phyloP scores from a whole-genome alignment of 2,113 vertebrate genomes.

The Bothrops jararaca region DNA sequence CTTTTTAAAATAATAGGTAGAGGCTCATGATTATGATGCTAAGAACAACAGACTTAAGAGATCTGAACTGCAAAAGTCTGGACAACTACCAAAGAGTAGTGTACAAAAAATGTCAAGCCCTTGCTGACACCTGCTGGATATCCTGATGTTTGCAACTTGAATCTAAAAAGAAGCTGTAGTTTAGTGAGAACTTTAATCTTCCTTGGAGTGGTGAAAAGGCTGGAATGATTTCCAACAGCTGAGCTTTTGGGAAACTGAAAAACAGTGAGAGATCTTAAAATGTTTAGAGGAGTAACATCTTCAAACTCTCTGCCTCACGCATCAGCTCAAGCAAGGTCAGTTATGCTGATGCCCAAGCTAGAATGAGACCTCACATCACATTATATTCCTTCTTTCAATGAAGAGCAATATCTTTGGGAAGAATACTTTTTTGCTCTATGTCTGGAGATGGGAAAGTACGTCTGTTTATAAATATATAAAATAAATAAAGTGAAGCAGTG shows the following conservation, averaged over 20 bases:
- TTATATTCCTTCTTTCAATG: background rate
- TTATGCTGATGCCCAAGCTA: background rate
- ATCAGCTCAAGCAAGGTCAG: background rate
- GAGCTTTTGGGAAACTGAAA: background rate
- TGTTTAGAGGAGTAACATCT: background rate
- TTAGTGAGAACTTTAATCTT: background rate
- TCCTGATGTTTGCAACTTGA: background rate
- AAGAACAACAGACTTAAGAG: background rate
- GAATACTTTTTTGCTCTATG: background rate
- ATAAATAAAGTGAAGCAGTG: background rate
- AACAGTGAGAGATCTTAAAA: background rate
- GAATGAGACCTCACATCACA: background rate
- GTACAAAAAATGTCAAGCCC: background rate
- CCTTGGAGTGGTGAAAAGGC: background rate
- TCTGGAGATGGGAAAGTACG: too few species aligned
- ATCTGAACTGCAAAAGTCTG: background rate
- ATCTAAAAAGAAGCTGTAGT: background rate
- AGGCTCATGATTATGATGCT: background rate
- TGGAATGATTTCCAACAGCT: background rate
- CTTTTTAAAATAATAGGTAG: background rate
- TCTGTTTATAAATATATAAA: too few species aligned
- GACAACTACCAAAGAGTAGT: background rate
- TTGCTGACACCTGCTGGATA: background rate
- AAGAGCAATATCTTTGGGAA: background rate
- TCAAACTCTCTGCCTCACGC: background rate